These are phyloP conservation scores for Spheniscus mendiculus DNA, from an alignment of 2,113 vertebrate genomes.

Conservation along the genomic window DNA sequence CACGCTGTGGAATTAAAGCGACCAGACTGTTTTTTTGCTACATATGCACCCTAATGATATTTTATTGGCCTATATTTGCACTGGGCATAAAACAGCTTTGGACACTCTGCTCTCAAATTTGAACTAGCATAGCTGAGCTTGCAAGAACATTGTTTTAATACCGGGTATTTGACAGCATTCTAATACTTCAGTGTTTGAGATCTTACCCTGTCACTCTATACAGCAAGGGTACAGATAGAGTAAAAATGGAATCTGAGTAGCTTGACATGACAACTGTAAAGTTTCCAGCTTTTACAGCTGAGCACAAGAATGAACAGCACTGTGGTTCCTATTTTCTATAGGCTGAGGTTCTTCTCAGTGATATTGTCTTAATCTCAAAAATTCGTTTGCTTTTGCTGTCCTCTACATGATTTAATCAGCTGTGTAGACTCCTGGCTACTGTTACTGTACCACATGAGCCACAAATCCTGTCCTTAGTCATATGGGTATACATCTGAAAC, in stretches of 20 bases:
- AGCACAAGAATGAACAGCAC: background rate
- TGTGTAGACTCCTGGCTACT: background rate
- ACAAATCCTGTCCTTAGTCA: background rate
- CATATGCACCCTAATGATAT: background rate
- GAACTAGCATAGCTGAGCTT: background rate
- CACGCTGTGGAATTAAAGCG: constrained; percentile 4
- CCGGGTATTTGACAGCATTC: background rate
- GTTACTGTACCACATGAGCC: background rate
- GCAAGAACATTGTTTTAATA: background rate
- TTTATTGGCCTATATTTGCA: constrained; percentile 30
- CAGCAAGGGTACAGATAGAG: background rate
- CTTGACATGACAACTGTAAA: background rate
- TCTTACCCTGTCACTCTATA: background rate
- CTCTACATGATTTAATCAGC: background rate
- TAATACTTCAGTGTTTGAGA: background rate
- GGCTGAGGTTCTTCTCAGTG: background rate
- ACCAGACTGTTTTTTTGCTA: background rate
- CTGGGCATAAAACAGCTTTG: background rate
- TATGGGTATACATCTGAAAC: background rate
- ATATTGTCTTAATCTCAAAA: background rate
- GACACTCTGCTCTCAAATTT: background rate
- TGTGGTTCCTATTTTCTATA: background rate
- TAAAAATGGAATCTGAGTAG: background rate
- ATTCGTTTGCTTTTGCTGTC: background rate
- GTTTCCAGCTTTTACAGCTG: background rate